phyloP scores from a whole-genome alignment of 2,113 vertebrate species.

The Phrynosoma blainvillii region DNA sequence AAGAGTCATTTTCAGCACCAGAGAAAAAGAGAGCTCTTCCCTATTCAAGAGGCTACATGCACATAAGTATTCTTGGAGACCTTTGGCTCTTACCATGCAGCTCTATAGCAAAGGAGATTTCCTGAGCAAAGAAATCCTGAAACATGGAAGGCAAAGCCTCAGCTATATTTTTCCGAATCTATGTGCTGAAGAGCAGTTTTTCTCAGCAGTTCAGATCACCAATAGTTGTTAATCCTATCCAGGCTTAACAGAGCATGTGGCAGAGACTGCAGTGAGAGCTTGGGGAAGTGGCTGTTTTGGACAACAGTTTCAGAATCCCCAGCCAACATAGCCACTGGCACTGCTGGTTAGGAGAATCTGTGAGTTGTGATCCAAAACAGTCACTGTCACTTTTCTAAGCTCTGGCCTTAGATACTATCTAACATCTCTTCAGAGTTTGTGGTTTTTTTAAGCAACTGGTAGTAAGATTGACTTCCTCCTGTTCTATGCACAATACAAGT shows the following conservation, averaged over 20 bases:
- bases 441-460: no score
- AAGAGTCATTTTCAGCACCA: background rate
- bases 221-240: background rate
- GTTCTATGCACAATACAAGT: background rate
- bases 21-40: background rate
- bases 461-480: background rate
- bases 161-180: background rate
- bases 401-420: background rate
- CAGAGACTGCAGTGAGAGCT: no score
- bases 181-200: background rate
- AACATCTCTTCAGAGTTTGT: background rate
- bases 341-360: no score
- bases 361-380: no score
- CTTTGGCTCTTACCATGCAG: background rate
- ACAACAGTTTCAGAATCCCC: no score
- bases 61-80: background rate
- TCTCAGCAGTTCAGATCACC: background rate
- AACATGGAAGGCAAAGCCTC: background rate
- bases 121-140: background rate
- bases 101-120: background rate
- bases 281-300: no score
- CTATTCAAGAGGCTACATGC: no score
- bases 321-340: no score
- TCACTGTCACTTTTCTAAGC: no score
- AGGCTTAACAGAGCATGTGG: background rate